Conservation (phyloP, 2,888 invertebrate species). For the Lasioglossum calceatum region DNA sequence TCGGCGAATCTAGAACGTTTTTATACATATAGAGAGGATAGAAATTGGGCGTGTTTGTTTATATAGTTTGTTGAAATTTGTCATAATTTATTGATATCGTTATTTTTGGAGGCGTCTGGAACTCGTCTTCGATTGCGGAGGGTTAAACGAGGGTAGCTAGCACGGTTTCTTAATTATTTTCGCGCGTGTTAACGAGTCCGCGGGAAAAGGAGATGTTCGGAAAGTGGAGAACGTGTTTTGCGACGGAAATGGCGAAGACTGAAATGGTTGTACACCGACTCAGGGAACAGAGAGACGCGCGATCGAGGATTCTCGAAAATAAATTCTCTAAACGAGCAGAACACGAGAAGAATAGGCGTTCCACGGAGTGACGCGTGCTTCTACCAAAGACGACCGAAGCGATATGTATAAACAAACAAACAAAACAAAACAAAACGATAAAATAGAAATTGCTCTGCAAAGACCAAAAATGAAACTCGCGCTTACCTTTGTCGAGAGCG, state of each 20-base stretch:
- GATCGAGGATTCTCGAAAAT: constrained; percentile 67
- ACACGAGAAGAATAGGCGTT: constrained; percentile 59
- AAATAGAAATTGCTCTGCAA: constrained; percentile 75
- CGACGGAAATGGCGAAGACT: constrained; percentile 78
- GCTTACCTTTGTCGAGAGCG: constrained; percentile 34
- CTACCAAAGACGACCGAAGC: constrained; percentile 82
- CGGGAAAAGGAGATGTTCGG: constrained; percentile 62
- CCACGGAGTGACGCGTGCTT: constrained; percentile 69
- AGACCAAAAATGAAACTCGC: constrained; percentile 47
- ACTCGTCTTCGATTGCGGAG: neutral
- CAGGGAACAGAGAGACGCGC: constrained; percentile 79
- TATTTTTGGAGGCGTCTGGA: neutral
- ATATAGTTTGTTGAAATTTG: neutral
- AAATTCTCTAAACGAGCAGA: constrained; percentile 64
- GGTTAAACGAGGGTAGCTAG: neutral
- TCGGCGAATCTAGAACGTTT: neutral
- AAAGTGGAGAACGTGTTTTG: constrained; percentile 46
- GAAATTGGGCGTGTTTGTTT: neutral
- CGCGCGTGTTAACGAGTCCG: neutral
- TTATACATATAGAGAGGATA: neutral
- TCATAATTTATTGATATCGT: neutral
- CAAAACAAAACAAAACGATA: constrained; percentile 75
- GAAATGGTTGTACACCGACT: constrained; percentile 82
- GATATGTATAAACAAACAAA: constrained; percentile 57
- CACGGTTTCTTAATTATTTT: neutral